Percentiles rank a stretch among this genome's conserved stretches.
These are phyloP conservation scores for Cheilosia impressa DNA, from an alignment of 2,888 invertebrate species.

Conservation along the genomic window DNA sequence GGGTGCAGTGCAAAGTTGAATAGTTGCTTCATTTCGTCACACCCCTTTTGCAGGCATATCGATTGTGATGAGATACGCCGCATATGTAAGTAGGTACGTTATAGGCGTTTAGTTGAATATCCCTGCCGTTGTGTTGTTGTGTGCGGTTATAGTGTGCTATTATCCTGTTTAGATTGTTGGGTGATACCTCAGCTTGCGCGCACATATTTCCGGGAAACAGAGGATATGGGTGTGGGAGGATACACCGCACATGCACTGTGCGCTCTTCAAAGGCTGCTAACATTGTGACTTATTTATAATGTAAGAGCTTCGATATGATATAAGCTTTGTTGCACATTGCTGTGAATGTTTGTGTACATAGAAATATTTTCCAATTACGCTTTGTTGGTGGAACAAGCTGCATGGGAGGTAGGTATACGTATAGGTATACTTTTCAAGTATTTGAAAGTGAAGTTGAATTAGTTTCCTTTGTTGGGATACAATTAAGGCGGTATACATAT, in stretches of 20 bases:
- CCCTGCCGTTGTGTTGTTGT: conserved; percentile 25
- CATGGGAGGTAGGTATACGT: neutral
- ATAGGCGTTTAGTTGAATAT: conserved; percentile 35
- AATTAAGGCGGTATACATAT: conserved; percentile 19
- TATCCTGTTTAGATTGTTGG: conserved; percentile 34
- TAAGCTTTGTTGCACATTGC: neutral
- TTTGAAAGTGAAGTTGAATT: conserved; percentile 3
- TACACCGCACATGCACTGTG: conserved; percentile 1
- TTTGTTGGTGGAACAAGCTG: neutral
- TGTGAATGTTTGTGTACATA: neutral
- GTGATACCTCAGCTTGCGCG: conserved; percentile 38
- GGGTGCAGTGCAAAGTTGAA: conserved; percentile 4
- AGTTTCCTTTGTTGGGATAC: conserved; percentile 39
- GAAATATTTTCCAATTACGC: conserved; percentile 32
- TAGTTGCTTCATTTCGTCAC: neutral
- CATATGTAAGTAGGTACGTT: neutral
- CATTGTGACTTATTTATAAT: conserved; percentile 43
- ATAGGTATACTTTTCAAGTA: conserved; percentile 10
- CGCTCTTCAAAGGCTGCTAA: conserved; percentile 24
- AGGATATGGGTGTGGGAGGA: conserved; percentile 6
- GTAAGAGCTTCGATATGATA: conserved; percentile 18
- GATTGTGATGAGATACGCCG: conserved; percentile 23
- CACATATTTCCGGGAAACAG: conserved; percentile 31
- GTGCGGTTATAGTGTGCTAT: conserved; percentile 28
- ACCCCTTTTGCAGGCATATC: neutral